Percentiles rank a stretch among this genome's conserved stretches.
These are phyloP conservation scores for Chaunax sp. DNA, from an alignment of 2,797 vertebrate species.

Conservation along the genomic window DNA sequence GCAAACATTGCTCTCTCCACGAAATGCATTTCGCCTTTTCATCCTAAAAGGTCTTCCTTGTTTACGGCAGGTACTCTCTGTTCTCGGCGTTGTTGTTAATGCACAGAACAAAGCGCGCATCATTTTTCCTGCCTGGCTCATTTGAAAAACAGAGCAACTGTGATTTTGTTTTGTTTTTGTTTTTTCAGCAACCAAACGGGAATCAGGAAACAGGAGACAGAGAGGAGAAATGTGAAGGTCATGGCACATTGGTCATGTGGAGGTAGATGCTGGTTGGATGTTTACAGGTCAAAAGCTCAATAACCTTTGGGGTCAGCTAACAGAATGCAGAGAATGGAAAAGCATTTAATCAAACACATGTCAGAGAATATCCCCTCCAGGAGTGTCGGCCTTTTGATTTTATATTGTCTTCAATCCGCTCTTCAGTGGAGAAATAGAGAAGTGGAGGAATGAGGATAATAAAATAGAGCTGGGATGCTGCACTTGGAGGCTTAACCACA, in stretches of 20 bases:
- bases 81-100: constrained; percentile 7
- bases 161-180: not conserved
- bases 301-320: constrained; percentile 41
- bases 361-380: constrained; percentile 1
- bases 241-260: constrained; percentile 46
- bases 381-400: constrained; percentile 15
- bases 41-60: constrained; percentile 30
- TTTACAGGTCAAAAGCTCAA: constrained; percentile 65
- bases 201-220: constrained; percentile 49
- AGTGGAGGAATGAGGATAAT: constrained; percentile 14
- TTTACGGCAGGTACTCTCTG: not conserved
- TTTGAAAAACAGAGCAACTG: constrained; percentile 19
- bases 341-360: constrained; percentile 41
- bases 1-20: constrained; percentile 28
- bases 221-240: constrained; percentile 61
- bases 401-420: constrained; percentile 29
- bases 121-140: constrained; percentile 29
- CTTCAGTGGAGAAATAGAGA: constrained; percentile 14
- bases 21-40: constrained; percentile 8
- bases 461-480: constrained; percentile 43
- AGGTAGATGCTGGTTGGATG: constrained; percentile 30
- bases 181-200: not conserved
- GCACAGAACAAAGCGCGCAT: not conserved
- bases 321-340: constrained; percentile 23
- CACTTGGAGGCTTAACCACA: constrained; percentile 48